A percentile compares a stretch with the other conserved stretches of the same genome.
Evolutionary conservation across 2,797 vertebrate species (phyloP).

Genomic region (Rhabdophis nuchalis): DNA sequence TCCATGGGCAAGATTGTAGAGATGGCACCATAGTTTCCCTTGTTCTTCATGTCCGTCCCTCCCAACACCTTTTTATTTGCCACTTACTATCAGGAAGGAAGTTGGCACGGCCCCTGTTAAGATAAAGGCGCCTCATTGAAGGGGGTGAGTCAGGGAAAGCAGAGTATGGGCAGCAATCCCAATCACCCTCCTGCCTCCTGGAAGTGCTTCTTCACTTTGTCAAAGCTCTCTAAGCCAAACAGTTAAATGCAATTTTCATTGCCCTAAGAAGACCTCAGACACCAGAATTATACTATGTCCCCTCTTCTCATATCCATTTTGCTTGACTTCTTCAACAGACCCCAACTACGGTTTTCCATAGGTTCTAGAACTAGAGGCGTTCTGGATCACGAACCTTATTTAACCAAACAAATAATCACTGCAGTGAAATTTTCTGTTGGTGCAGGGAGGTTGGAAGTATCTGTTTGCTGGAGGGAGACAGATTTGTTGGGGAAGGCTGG

Average conservation of each 20-base stretch:
- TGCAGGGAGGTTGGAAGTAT: background rate
- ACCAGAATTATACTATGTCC: background rate
- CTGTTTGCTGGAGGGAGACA: background rate
- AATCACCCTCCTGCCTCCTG: background rate
- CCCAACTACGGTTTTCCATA: background rate
- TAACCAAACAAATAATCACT: background rate
- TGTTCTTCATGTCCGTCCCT: background rate
- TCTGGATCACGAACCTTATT: background rate
- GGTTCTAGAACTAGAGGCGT: background rate
- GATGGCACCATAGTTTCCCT: background rate
- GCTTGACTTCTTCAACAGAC: background rate
- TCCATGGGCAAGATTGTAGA: background rate
- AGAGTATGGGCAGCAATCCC: background rate
- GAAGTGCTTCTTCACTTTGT: background rate
- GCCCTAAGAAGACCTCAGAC: background rate
- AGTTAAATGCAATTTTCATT: background rate
- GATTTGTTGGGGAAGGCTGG: background rate
- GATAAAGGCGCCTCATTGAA: background rate
- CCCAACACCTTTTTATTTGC: background rate
- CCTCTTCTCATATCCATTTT: background rate
- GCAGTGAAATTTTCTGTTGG: background rate
- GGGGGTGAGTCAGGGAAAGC: background rate
- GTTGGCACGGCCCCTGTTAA: background rate
- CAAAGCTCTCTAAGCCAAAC: background rate
- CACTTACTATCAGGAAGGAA: background rate